phyloP scores from a whole-genome alignment of 2,888 invertebrate genomes.

The Heliconius hortense region DNA sequence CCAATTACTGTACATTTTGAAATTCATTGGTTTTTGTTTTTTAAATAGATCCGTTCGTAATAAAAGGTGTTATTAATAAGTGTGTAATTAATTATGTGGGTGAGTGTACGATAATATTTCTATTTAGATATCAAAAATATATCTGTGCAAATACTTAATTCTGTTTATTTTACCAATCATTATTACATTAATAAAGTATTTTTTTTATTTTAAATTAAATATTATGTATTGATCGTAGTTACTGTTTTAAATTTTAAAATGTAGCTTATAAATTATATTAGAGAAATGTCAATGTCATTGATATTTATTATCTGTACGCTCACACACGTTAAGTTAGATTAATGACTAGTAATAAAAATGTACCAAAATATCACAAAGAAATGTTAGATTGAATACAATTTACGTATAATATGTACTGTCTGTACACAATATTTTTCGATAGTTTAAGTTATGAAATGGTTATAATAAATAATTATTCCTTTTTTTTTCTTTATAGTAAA shows the following conservation, averaged over 20 bases:
- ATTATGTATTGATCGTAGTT: neutral
- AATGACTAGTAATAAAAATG: constrained; percentile 42
- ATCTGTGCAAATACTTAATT: constrained; percentile 1
- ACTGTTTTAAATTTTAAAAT: neutral
- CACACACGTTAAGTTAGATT: constrained; percentile 35
- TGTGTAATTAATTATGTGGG: constrained; percentile 18
- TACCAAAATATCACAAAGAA: constrained; percentile 47
- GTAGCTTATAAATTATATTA: neutral
- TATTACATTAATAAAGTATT: neutral
- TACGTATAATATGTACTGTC: constrained; percentile 32
- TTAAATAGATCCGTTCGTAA: constrained; percentile 16
- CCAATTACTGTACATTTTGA: neutral
- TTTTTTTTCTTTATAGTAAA: constrained; percentile 33
- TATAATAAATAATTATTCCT: constrained; percentile 24
- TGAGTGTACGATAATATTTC: constrained; percentile 9
- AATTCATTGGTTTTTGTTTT: constrained; percentile 18
- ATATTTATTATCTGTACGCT: constrained; percentile 31
- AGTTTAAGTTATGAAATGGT: constrained; percentile 35
- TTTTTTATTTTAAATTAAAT: neutral
- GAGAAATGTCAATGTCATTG: neutral
- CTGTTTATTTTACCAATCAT: neutral
- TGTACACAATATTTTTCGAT: constrained; percentile 40
- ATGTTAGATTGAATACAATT: constrained; percentile 35
- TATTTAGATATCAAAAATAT: neutral
- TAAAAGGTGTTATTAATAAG: constrained; percentile 16